These are phyloP conservation scores for Penelope pileata DNA, from an alignment of 2,113 vertebrate genomes.

Conservation along the genomic window DNA sequence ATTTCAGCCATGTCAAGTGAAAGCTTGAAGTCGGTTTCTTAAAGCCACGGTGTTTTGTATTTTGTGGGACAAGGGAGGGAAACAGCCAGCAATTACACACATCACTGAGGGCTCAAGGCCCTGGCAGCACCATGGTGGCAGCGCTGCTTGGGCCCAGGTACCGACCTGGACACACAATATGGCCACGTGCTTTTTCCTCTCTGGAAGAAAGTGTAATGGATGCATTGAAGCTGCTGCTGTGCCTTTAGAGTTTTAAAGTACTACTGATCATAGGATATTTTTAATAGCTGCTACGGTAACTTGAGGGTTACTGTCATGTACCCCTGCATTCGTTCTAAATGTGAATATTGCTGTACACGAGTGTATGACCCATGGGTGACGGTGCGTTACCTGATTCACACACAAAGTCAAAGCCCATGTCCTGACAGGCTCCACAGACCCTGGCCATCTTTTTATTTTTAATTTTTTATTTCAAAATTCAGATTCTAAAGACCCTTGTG, in stretches of 20 bases:
- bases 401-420: background rate
- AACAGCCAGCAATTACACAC: background rate
- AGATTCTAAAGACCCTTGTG: background rate
- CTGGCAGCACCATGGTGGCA: conserved; percentile 7
- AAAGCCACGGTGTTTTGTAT: background rate
- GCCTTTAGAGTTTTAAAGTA: background rate
- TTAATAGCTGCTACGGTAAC: background rate
- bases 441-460: fast-evolving
- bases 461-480: background rate
- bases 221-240: background rate
- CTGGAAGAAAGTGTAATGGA: background rate
- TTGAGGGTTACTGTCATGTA: background rate
- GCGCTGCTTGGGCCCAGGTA: background rate
- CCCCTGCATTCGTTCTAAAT: background rate
- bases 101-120: background rate
- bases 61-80: background rate
- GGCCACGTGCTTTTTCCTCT: background rate
- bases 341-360: background rate
- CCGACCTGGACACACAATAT: background rate
- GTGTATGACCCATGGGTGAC: background rate
- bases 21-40: background rate
- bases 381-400: background rate
- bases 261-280: background rate
- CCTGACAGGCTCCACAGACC: background rate
- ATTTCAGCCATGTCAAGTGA: background rate